Base-by-base conservation (phyloP, 2,888 invertebrate genomes). In the Cephus runcator region DNA sequence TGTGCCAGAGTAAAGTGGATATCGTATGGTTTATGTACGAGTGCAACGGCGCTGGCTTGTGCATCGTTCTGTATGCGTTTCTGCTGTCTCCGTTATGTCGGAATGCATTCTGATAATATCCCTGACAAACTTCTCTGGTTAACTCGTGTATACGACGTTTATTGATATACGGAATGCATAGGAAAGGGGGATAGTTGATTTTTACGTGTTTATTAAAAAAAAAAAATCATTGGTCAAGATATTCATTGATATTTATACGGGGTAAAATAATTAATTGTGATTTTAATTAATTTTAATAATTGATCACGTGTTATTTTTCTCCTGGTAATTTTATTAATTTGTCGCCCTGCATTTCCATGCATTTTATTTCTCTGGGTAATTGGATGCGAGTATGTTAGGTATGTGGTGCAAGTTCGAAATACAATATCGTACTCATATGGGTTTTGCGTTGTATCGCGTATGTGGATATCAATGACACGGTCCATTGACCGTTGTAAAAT, bases 1-100 rank as follows among this genome's bases (percentile, higher is more conserved):
- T 71, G n/a, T 12, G 33, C 71, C 71, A 4, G 31, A 71, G 71
- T 34, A 77, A 74, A 77, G 73, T 77, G 76, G 76, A 77, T 77
- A 77, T 73, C 76, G 71, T 71, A 71, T 71, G 71, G 76, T 73
- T 77, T 77, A 77, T 77, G 76, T 34, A 9, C 71, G 12, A 31
- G 71, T 71, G 71, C 71, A 71, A 12, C 33, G 76, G 12, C 71
- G 33, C 34, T 71, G 31, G 33, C 71, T 31, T 71, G 23, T 11
- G 71, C 12, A 11, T 71, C 33, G 23, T 23, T 12, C 4, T 71
- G 71, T 33, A 71, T 71, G 12, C 71, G 23, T 56, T 4, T 40
- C 15, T 40, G 40, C 40, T 15, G 40, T 15, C 9, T 56, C 56
- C 2, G 56, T 23, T 23, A 56, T 2, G 23, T 56, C 56, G 56